These are phyloP conservation scores for Atherinosoma microstoma DNA, from an alignment of 2,797 vertebrate species.

Conservation along the genomic window DNA sequence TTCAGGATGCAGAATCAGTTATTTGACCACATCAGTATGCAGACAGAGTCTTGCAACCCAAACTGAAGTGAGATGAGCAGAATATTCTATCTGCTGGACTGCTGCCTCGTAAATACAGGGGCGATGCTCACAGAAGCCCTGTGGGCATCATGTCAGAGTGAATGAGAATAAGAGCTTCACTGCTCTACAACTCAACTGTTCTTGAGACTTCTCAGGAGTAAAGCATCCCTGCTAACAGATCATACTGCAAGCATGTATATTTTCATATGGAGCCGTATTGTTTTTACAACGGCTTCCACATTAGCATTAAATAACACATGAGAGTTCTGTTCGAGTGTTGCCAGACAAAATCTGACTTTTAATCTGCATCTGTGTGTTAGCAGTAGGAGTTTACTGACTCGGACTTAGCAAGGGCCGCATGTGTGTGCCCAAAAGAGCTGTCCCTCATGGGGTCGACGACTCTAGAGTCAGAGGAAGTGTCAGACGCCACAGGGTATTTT, in stretches of 20 bases:
- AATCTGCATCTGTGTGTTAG: slow-evolving; percentile 45
- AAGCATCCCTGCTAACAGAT: slow-evolving; percentile 9
- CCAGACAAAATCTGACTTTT: slow-evolving; percentile 39
- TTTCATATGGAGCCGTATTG: slow-evolving; percentile 21
- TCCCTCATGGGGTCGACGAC: slow-evolving; percentile 64
- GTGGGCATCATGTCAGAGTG: slow-evolving; percentile 38
- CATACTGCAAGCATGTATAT: slow-evolving; percentile 3
- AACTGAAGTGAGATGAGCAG: slow-evolving; percentile 47
- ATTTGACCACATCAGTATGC: slow-evolving; percentile 64
- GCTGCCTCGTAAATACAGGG: slow-evolving; percentile 56
- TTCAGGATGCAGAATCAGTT: slow-evolving; percentile 47
- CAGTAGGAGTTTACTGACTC: slow-evolving; percentile 48
- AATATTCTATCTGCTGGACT: slow-evolving; percentile 52
- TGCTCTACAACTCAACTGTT: slow-evolving; percentile 47
- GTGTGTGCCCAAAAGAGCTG: slow-evolving; percentile 72
- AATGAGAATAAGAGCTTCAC: slow-evolving; percentile 13
- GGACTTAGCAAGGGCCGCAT: slow-evolving; percentile 66
- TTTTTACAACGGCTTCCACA: slow-evolving; percentile 6
- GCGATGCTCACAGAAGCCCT: slow-evolving; percentile 39
- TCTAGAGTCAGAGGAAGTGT: slow-evolving; percentile 70
- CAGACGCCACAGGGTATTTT: slow-evolving; percentile 70
- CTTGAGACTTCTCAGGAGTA: slow-evolving; percentile 35
- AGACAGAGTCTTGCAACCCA: slow-evolving; percentile 50
- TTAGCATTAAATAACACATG: slow-evolving; percentile 25
- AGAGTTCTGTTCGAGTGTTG: slow-evolving; percentile 19